Evolutionary conservation across 2,797 vertebrate genomes (phyloP), one percentile per base, ranked within the genome.

Genomic region (Ctenochaetus hawaiiensis): DNA sequence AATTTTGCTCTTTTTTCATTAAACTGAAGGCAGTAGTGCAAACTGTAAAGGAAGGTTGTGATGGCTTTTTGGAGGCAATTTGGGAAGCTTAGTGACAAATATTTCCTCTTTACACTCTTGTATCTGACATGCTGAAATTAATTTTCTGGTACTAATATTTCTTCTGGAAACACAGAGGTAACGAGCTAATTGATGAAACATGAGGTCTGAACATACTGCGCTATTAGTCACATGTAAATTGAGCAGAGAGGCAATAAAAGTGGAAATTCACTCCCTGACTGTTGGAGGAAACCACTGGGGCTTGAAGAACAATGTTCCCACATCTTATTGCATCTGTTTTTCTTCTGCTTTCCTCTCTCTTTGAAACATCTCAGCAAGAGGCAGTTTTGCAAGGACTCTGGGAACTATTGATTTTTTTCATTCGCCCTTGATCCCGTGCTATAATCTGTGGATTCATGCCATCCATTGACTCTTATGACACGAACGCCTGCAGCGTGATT

Each of bases 341-440:
- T 49, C 26, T 41, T 58, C 34, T 34, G 12, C 9, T 23, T 63
- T 59, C 57, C 23, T 60, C 65, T 64, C 79, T 45, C 34, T 75
- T 63, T 61, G 48, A 70, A 80, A 60, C 53, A 48, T 69, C 63
- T 81, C 52, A n/a, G 74, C 37, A 53, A 80, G 72, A 56, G 47
- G 53, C 68, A 76, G 44, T 80, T 83, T 77, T 75, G 61, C 59
- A 49, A 78, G 70, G 81, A 81, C 66, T 77, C 75, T 0, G 67
- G 61, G 66, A 83, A 64, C 72, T 89, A 90, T 92, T 75, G 88
- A 91, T 91, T 90, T 34, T 34, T 34, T 89, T 78, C 51, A 72
- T 80, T 78, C 34, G 62, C 83, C 79, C 79, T 71, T 72, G 59
- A 53, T 82, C 75, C 67, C 26, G 45, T 44, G 67, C 75, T 76